These are phyloP conservation scores for Xestia ashworthii DNA, from an alignment of 2,888 invertebrate species.

Conservation along the genomic window DNA sequence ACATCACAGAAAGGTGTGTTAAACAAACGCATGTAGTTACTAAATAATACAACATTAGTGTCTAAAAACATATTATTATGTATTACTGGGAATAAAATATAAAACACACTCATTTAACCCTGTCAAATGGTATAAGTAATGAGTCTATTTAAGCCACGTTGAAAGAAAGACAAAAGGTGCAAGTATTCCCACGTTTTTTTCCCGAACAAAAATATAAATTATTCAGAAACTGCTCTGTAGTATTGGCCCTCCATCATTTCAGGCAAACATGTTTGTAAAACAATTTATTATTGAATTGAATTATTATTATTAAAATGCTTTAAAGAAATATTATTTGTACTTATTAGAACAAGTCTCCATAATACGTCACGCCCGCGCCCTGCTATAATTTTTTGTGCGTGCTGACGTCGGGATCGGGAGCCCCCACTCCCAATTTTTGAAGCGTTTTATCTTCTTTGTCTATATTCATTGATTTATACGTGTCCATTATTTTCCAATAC, in stretches of 20 bases:
- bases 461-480: too few species aligned
- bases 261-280: constrained; percentile 1
- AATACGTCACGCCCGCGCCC: too few species aligned
- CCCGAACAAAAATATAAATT: constrained; percentile 15
- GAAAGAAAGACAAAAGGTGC: constrained; percentile 20
- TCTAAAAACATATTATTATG: not conserved
- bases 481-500: too few species aligned
- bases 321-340: not conserved
- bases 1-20: too few species aligned
- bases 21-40: not conserved
- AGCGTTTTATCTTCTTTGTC: too few species aligned
- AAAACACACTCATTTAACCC: not conserved
- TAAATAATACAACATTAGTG: not conserved
- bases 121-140: not conserved
- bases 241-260: constrained; percentile 7
- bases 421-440: too few species aligned
- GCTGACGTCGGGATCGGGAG: too few species aligned
- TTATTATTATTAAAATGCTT: not conserved
- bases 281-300: not conserved
- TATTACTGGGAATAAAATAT: not conserved
- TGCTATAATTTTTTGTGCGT: too few species aligned
- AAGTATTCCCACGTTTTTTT: constrained; percentile 47
- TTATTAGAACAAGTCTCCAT: too few species aligned
- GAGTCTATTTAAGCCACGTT: not conserved
- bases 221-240: constrained; percentile 31